Base-by-base conservation (phyloP, 2,888 invertebrate genomes). In the Chrysina gloriosa region DNA sequence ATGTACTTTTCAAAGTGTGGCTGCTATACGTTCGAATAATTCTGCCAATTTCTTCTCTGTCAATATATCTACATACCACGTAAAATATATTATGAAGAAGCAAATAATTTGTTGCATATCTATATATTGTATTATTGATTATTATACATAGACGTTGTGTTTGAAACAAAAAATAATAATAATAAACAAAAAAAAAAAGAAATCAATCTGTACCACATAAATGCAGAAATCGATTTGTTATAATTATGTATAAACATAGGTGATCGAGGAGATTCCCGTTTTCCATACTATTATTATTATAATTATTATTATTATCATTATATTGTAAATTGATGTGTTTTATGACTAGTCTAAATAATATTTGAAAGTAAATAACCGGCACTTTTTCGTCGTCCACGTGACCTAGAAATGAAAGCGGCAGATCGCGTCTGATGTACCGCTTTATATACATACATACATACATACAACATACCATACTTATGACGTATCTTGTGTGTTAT, bases 91-190 rank as follows among this genome's bases (percentile, higher is more conserved):
- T 56, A 21, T 36, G 36, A 21, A 36, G 29, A 56, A 56, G 56
- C 56, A 56, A 56, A 56, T 56, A 56, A 56, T 36, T 56, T 50
- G 1, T 50, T 21, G 56, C 56, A 56, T 56, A 56, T 56, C 56
- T 56, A 21, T 36, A 56, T 42, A 42, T 42, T 16, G 6, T 42
- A 42, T 42, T 42, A 42, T 42, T 42, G n/a, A 42, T 42, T 42
- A 42, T 14, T 42, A 42, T 11, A 42, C 42, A 42, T 42, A 42
- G 19, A 42, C 16, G 14, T 42, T 14, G 7, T 14, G 50, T 50
- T 25, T 34, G 34, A 1, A 29, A 29, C 4, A 29, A 29, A 29
- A 29, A 29, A 34, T 34, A 34, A 34, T 11, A 34, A 2, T 34
- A 34, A 34, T 11, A 34, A 34, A 3, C 7, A 1, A 3, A 3